phyloP scores from a whole-genome alignment of 2,888 invertebrate species.

The Anthrax anthrax region DNA sequence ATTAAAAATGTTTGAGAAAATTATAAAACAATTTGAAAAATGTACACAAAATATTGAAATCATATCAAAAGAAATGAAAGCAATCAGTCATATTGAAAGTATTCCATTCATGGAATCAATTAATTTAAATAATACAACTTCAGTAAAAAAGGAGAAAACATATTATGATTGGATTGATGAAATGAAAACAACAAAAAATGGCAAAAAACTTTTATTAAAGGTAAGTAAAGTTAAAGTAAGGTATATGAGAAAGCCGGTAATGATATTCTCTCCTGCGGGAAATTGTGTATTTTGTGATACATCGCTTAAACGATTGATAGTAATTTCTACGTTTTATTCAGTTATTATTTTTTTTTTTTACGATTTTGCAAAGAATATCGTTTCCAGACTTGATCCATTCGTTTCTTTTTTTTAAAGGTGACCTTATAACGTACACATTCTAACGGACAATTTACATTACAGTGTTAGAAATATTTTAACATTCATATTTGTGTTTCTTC shows the following conservation, averaged over 20 bases:
- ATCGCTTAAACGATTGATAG: no score
- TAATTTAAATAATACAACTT: not conserved
- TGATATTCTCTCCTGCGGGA: no score
- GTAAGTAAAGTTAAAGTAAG: constrained; percentile 15
- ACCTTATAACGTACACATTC: no score
- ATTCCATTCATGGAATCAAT: no score
- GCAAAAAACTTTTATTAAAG: constrained; percentile 25
- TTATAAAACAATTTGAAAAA: constrained; percentile 20
- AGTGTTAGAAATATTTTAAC: not conserved
- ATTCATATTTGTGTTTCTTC: not conserved
- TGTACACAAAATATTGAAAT: constrained; percentile 20
- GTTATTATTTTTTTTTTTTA: no score
- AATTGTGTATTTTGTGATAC: no score
- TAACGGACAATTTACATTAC: no score
- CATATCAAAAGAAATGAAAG: constrained; percentile 13
- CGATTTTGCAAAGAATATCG: no score
- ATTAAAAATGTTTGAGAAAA: constrained; percentile 18
- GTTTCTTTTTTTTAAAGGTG: no score
- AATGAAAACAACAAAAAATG: constrained; percentile 25
- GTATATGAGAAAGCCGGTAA: no score
- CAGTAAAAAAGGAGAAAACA: constrained; percentile 12
- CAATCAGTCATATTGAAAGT: not conserved
- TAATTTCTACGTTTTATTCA: no score
- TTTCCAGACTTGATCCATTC: no score
- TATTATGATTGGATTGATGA: constrained; percentile 30